Conservation (phyloP, 2,888 invertebrate species). For the Mimachlamys varia region DNA sequence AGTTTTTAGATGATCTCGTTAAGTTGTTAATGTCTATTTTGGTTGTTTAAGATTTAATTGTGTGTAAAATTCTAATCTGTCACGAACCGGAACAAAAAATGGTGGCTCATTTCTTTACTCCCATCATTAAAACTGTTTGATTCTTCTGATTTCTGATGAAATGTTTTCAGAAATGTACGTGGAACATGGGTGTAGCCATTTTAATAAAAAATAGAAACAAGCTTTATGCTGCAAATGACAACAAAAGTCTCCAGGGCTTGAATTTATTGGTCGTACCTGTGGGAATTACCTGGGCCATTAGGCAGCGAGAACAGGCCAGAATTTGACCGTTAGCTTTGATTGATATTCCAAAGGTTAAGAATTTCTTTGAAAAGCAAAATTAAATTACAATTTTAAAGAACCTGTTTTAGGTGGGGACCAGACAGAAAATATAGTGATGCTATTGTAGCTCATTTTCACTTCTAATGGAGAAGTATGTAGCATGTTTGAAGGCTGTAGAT, state of each 20-base stretch:
- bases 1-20: neutral
- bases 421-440: neutral
- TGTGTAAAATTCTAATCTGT: constrained; percentile 27
- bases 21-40: neutral
- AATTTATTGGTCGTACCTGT: neutral
- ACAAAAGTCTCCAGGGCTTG: neutral
- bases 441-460: neutral
- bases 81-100: neutral
- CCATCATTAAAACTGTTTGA: constrained; percentile 16
- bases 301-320: neutral
- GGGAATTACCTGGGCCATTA: neutral
- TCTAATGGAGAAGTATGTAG: neutral
- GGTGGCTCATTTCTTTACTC: neutral
- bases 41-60: neutral
- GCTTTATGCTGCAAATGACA: neutral
- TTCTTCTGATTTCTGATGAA: neutral
- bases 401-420: neutral
- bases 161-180: neutral
- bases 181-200: neutral
- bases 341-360: neutral
- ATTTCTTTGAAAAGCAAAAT: neutral
- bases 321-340: constrained; percentile 9
- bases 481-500: neutral
- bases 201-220: neutral
- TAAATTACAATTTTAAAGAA: neutral